phyloP scores from a whole-genome alignment of 92 coral and sea anemone genomes.

The Epizoanthus stellaris region DNA sequence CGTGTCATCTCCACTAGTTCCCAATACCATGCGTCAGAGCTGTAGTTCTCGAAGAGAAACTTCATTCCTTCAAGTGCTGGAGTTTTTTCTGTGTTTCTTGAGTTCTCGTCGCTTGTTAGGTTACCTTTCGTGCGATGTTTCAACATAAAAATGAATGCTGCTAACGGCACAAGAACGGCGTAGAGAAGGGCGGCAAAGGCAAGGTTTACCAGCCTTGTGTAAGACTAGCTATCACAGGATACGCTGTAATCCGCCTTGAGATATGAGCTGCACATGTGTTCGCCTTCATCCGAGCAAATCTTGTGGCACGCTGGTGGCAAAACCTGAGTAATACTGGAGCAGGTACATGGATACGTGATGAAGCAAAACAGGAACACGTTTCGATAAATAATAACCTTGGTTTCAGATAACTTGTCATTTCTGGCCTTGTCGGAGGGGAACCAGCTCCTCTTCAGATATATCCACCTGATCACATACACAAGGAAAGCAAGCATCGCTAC shows the following conservation, averaged over 20 bases:
- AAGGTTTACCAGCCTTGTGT: constrained; percentile 40
- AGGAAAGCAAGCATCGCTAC: constrained; percentile 34
- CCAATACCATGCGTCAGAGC: constrained; percentile 66
- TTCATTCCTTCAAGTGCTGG: constrained; percentile 49
- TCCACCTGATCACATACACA: constrained; percentile 36
- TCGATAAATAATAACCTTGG: constrained; percentile 49
- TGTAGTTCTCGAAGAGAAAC: constrained; percentile 65
- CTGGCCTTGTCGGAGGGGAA: constrained; percentile 5
- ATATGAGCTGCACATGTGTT: constrained; percentile 45
- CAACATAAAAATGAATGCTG: constrained; percentile 28
- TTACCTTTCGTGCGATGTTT: constrained; percentile 38
- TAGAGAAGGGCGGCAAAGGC: constrained; percentile 45
- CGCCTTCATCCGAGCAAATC: constrained; percentile 53
- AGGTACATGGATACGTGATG: constrained; percentile 67
- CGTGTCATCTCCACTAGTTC: constrained; percentile 62
- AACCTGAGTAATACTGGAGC: constrained; percentile 60
- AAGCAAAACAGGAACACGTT: constrained; percentile 61
- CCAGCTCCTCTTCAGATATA: constrained; percentile 12
- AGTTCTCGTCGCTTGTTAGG: not conserved
- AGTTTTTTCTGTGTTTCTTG: not conserved
- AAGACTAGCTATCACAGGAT: constrained; percentile 53
- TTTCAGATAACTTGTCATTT: constrained; percentile 12
- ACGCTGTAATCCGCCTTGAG: constrained; percentile 73
- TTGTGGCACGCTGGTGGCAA: constrained; percentile 65
- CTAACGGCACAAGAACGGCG: constrained; percentile 33